Evolutionary conservation across 2,113 vertebrate species (phyloP).

Genomic region (Scalopus aquaticus): DNA sequence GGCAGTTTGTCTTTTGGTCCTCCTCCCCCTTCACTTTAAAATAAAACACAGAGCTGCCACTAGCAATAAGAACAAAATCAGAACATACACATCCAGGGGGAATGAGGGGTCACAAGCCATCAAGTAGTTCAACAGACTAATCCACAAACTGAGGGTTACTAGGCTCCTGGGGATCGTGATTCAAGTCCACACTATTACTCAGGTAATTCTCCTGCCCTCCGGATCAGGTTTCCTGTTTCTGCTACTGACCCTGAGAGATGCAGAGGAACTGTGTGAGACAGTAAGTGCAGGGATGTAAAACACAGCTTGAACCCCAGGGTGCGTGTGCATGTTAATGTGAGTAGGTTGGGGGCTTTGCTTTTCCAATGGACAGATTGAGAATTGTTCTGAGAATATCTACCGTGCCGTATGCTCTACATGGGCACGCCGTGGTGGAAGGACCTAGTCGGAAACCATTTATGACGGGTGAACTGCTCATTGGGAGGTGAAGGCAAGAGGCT

Average conservation of each 20-base stretch:
- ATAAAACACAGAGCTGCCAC: constrained; percentile 56
- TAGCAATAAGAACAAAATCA: constrained; percentile 71
- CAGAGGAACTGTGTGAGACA: background rate
- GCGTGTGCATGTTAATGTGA: background rate
- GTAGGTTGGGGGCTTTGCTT: background rate
- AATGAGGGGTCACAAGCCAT: constrained; percentile 51
- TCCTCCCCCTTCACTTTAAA: background rate
- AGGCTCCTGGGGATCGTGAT: constrained; percentile 63
- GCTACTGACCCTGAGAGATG: background rate
- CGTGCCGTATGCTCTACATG: background rate
- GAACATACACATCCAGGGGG: constrained; percentile 59
- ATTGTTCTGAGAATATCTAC: background rate
- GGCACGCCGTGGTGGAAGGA: background rate
- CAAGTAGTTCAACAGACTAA: constrained; percentile 69
- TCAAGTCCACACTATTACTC: constrained; percentile 13
- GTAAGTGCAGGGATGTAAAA: background rate
- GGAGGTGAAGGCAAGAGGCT: background rate
- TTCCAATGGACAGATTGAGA: background rate
- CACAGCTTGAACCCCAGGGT: background rate
- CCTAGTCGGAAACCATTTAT: background rate
- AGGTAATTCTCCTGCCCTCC: constrained; percentile 47
- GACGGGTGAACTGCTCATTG: background rate
- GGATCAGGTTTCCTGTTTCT: constrained; percentile 50
- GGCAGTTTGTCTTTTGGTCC: background rate
- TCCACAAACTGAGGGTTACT: constrained; percentile 57